These are phyloP conservation scores for Brachyistius frenatus DNA, from an alignment of 2,113 vertebrate species.

Conservation along the genomic window DNA sequence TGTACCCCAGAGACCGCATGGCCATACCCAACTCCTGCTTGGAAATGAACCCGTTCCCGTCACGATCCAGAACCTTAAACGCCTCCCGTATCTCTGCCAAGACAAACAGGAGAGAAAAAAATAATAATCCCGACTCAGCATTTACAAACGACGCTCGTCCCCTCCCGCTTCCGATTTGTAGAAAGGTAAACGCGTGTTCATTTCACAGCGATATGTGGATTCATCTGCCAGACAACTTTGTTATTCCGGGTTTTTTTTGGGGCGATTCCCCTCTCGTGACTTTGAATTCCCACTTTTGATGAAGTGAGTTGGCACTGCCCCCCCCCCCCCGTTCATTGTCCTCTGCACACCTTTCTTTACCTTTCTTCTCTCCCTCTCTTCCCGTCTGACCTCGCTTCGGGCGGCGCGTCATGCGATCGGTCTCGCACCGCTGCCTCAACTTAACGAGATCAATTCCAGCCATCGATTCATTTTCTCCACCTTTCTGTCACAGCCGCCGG, in stretches of 20 bases:
- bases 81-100: constrained; percentile 96
- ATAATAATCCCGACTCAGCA: constrained; percentile 37
- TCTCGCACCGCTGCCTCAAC: constrained; percentile 51
- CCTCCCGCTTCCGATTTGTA: background rate
- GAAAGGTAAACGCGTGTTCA: background rate
- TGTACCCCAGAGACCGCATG: constrained; percentile 98
- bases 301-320: no score
- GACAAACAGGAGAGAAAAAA: constrained; percentile 54
- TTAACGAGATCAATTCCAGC: constrained; percentile 67
- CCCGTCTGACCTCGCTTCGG: constrained; percentile 33
- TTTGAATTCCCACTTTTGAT: no score
- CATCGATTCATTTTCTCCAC: constrained; percentile 62
- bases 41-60: constrained; percentile 99
- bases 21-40: constrained; percentile 99
- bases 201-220: background rate
- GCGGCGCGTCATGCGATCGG: constrained; percentile 43
- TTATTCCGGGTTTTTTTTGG: background rate
- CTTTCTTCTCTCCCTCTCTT: constrained; percentile 7
- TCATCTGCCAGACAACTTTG: background rate
- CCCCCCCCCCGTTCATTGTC: no score
- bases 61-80: constrained; percentile 96
- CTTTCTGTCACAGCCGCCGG: constrained; percentile 41
- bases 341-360: background rate
- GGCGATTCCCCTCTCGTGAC: no score
- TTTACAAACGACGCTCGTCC: background rate